Conservation (phyloP, 2,113 vertebrate species). For the Oncorhynchus masou region DNA sequence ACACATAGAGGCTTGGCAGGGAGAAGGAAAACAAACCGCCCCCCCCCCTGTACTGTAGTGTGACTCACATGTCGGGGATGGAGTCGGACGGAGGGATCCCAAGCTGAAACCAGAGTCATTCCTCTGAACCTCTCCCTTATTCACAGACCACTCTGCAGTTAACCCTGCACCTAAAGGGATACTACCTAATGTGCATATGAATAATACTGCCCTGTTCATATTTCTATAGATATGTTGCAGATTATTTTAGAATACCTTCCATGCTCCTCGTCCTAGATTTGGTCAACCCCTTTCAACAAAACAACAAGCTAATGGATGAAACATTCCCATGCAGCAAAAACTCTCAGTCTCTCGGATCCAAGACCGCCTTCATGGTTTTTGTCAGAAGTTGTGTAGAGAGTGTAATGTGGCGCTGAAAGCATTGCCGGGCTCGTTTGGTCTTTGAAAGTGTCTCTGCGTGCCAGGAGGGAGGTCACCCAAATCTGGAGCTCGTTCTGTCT, state of each 20-base stretch:
- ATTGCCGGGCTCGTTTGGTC: conserved; percentile 34
- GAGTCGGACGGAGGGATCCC: neutral
- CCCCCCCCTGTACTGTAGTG: conserved; percentile 21
- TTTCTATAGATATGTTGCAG: no score
- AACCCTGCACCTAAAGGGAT: neutral
- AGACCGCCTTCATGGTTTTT: conserved; percentile 72
- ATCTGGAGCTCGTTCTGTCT: conserved; percentile 30
- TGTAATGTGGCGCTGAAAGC: conserved; percentile 31
- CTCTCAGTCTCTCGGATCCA: neutral
- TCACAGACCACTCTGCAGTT: neutral
- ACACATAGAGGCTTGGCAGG: conserved; percentile 37
- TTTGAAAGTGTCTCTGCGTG: conserved; percentile 19
- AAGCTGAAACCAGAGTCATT: neutral
- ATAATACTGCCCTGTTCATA: neutral
- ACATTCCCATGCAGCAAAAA: neutral
- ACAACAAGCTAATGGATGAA: neutral
- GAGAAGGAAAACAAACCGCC: conserved; percentile 34
- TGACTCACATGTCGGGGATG: neutral
- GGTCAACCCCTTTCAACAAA: neutral
- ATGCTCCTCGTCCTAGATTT: neutral
- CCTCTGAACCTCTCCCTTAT: neutral
- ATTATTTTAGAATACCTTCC: neutral
- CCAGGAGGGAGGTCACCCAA: conserved; percentile 35
- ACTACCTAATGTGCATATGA: neutral
- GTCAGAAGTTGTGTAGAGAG: conserved; percentile 58